Percentiles rank a stretch among this genome's conserved stretches.
These are phyloP conservation scores for Cephus pulcher DNA, from an alignment of 2,888 invertebrate genomes.

Conservation along the genomic window DNA sequence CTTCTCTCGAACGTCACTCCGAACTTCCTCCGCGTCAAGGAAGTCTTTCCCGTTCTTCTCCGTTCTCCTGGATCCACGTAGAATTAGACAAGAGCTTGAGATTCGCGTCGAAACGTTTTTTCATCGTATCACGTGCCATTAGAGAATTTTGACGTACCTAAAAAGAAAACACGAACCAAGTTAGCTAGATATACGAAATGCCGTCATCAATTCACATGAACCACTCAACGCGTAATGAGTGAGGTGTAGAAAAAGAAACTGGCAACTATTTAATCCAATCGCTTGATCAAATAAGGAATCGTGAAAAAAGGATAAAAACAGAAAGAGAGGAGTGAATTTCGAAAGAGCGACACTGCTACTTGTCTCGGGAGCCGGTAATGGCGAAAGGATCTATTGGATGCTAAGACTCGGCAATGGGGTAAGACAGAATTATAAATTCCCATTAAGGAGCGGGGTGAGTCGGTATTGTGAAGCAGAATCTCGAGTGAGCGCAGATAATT, in stretches of 20 bases:
- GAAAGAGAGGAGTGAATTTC: background rate
- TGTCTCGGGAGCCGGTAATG: background rate
- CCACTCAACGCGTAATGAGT: background rate
- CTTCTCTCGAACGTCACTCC: background rate
- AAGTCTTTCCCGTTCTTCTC: background rate
- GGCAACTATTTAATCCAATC: background rate
- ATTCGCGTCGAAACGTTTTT: background rate
- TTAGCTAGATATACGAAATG: background rate
- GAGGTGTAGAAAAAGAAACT: background rate
- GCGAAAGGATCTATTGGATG: background rate
- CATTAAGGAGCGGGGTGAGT: background rate
- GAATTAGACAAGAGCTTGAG: background rate
- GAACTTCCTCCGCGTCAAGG: background rate
- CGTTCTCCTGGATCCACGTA: background rate
- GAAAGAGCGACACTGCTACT: background rate
- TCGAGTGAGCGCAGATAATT: slow-evolving; percentile 25
- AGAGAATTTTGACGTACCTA: background rate
- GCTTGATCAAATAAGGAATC: background rate
- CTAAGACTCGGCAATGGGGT: background rate
- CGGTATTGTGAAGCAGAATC: background rate
- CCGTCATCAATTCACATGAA: background rate
- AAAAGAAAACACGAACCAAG: background rate
- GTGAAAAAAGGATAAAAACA: background rate
- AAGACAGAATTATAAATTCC: slow-evolving; percentile 5
- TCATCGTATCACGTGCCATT: background rate